phyloP scores from a whole-genome alignment of 2,113 vertebrate species.

The Paralichthys olivaceus region DNA sequence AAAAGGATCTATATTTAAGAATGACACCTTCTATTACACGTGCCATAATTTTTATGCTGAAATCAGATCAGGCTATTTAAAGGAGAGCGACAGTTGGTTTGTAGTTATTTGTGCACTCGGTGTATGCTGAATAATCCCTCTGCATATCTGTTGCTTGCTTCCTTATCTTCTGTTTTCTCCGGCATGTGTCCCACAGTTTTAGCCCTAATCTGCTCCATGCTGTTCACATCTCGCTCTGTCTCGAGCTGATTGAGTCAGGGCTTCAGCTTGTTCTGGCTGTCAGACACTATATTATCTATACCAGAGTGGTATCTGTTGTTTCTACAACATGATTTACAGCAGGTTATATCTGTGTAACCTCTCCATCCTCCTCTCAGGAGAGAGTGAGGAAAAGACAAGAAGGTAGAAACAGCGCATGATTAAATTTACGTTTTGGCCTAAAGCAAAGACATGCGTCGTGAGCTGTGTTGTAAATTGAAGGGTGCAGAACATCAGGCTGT shows the following conservation, averaged over 20 bases:
- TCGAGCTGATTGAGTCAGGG: conserved; percentile 40
- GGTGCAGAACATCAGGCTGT: conserved; percentile 6
- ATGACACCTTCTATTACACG: conserved; percentile 25
- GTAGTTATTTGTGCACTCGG: conserved; percentile 67
- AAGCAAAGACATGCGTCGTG: not conserved
- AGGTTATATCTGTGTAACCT: conserved; percentile 15
- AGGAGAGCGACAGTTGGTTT: conserved; percentile 73
- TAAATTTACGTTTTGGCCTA: conserved; percentile 35
- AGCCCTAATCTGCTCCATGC: conserved; percentile 70
- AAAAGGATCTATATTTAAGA: conserved; percentile 57
- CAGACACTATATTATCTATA: conserved; percentile 30
- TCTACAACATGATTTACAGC: conserved; percentile 24
- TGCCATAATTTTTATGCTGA: conserved; percentile 35
- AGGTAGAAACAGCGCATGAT: conserved; percentile 37
- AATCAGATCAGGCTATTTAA: conserved; percentile 62
- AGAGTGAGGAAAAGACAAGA: conserved; percentile 13
- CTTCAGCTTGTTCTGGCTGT: conserved; percentile 26
- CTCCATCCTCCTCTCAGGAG: no score
- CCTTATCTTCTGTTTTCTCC: conserved; percentile 63
- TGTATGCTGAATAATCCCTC: conserved; percentile 63
- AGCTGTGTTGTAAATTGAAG: conserved; percentile 47
- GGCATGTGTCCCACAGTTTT: conserved; percentile 55
- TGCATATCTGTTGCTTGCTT: conserved; percentile 66
- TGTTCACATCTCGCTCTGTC: conserved; percentile 57
- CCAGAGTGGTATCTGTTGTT: not conserved